Conservation (phyloP, 2,113 vertebrate species). For the Suricata suricatta region DNA sequence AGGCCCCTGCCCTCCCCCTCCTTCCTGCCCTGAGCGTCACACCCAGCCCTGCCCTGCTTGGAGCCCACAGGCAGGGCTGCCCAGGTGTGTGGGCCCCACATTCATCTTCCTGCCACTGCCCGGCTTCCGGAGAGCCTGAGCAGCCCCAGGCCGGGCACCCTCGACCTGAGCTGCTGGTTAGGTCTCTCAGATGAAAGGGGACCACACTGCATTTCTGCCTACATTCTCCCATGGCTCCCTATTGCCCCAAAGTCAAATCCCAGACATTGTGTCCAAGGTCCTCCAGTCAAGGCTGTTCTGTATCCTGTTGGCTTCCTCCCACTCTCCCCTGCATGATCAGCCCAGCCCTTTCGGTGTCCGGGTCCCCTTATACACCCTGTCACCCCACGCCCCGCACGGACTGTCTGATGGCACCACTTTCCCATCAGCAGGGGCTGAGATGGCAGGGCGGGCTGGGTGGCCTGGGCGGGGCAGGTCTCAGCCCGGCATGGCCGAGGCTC, state of each 20-base stretch:
- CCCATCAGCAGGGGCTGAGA: fast-evolving
- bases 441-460: not conserved
- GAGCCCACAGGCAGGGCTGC: not conserved
- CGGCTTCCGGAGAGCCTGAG: not conserved
- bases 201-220: fast-evolving
- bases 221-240: not conserved
- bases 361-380: not conserved
- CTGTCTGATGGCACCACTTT: no score
- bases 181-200: no score
- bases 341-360: not conserved
- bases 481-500: not conserved
- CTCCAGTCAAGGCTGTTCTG: not conserved
- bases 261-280: not conserved
- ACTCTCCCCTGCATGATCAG: no score
- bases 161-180: not conserved
- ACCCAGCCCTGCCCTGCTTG: not conserved
- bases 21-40: not conserved
- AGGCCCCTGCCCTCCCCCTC: not conserved
- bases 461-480: no score
- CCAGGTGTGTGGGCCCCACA: fast-evolving
- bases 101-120: no score
- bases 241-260: not conserved
- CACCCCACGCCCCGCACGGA: no score
- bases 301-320: fast-evolving
- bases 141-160: fast-evolving